phyloP scores from a whole-genome alignment of 2,113 vertebrate species.

The Apodemus sylvaticus region DNA sequence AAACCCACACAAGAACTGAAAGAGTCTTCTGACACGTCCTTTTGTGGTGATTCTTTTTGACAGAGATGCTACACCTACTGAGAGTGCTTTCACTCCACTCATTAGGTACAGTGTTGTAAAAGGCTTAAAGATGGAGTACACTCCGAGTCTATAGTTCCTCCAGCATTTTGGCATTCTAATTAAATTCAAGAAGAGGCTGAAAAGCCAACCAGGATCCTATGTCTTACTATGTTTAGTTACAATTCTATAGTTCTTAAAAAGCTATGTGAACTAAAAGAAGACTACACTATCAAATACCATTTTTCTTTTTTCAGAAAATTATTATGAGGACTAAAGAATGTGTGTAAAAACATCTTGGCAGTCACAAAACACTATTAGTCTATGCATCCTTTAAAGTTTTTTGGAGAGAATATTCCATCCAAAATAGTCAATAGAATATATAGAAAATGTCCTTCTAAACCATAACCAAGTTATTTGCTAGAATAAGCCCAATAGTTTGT shows the following conservation, averaged over 20 bases:
- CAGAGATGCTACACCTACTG: neutral
- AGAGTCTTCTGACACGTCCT: neutral
- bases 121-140: neutral
- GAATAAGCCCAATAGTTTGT: neutral
- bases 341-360: neutral
- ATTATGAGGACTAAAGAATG: neutral
- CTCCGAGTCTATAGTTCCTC: neutral
- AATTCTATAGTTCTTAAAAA: neutral
- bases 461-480: slow-evolving; percentile 20
- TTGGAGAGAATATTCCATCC: neutral
- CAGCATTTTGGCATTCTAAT: neutral
- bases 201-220: neutral
- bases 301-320: neutral
- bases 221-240: neutral
- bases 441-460: slow-evolving; percentile 8
- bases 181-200: neutral
- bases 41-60: neutral
- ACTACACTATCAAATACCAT: neutral
- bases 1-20: neutral
- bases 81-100: neutral
- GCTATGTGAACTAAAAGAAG: neutral
- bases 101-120: neutral
- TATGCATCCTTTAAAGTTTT: neutral
- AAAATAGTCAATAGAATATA: neutral
- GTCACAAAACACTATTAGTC: neutral